Evolutionary conservation across 2,797 vertebrate genomes (phyloP), one percentile per base, ranked within the genome.

Genomic region (Pagetopsis macropterus): DNA sequence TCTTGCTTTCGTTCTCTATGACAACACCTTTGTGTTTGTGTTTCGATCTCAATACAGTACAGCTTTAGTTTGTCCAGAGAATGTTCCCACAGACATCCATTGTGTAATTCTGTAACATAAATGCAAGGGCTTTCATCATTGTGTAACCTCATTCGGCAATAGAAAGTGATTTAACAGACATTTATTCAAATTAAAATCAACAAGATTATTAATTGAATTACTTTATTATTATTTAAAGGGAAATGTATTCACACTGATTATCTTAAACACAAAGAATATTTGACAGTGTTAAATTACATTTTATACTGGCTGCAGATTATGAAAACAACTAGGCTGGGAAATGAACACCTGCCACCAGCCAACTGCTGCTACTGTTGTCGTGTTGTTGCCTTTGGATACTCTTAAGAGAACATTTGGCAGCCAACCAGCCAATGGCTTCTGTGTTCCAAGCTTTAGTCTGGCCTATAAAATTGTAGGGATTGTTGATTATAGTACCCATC

Each of bases 301-400:
- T 66, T 80, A 79, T 66, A 75, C 72, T 56, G 78, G 75, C 65
- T 19, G 2, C 3, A 37, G 79, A 67, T 85, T 79, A 77, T 70
- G 70, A 70, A 75, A 87, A 70, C 82, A 75, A 64, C 75, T 13
- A 71, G 65, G 77, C 77, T 66, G 79, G 82, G 78, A 87, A 87
- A 87, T 83, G 56, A 82, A 84, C 85, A 87, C 85, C 85, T 87
- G 88, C 87, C 83, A 85, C 78, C 83, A 77, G 86, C 82, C 85
- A 83, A 87, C 88, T 67, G 75, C 78, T 83, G 73, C 74, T 14
- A 45, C 76, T 78, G 87, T 62, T 80, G 78, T 54, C 67, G 46
- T 77, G 73, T 65, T 78, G 79, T 56, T 72, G 78, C 55, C 9
- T 76, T 78, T 78, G 79, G 65, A 81, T 63, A 83, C 81, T 87